Base-by-base conservation (phyloP, 1,140 invertebrate genomes). In the Chymomyza costata region DNA sequence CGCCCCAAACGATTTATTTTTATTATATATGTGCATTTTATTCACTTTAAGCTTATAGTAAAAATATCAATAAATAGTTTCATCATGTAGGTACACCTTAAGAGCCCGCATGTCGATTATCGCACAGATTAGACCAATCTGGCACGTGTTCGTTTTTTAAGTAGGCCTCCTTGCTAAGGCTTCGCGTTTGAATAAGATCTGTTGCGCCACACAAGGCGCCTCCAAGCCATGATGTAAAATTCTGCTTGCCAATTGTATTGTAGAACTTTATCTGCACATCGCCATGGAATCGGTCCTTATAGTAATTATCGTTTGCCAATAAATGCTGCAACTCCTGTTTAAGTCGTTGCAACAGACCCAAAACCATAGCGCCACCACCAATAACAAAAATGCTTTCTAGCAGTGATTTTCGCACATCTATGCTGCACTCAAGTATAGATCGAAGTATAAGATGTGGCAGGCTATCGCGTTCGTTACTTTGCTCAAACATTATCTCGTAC, bases 201-300 rank as follows among this genome's bases (percentile, higher is more conserved):
- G 94, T 92, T 6, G 92, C 92, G 3, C 93, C 93, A 84, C 94
- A 93, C 56, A 97, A 90, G 10, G 95, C 91, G 45, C 94, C 93
- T 82, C 95, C 94, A 7, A 96, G 86, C 95, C 95, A 97, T 17
- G 91, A 89, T 3, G 92, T 90, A 81, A 92, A 96, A 87, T 97
- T 97, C 43, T 93, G 91, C 81, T 94, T 93, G 31, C 90, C 91
- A 3, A 94, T 94, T 14, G 91, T 86, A 8, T 87, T 87, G 74
- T 95, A 94, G 74, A 96, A 93, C 53, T 89, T 87, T 10, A 94
- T 80, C 61, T 90, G 89, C 14, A 94, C 86, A 2, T 84, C 50
- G 2, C 73, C 66, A 35, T 84, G 74, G 1, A 84, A 80, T 55
- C 89, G 88, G 0, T 90, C 85, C 6, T 88, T 86, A 78, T 95